A percentile compares a stretch with the other conserved stretches of the same genome.
Evolutionary conservation across 2,113 vertebrate species (phyloP).

Genomic region (Anthoscopus minutus): DNA sequence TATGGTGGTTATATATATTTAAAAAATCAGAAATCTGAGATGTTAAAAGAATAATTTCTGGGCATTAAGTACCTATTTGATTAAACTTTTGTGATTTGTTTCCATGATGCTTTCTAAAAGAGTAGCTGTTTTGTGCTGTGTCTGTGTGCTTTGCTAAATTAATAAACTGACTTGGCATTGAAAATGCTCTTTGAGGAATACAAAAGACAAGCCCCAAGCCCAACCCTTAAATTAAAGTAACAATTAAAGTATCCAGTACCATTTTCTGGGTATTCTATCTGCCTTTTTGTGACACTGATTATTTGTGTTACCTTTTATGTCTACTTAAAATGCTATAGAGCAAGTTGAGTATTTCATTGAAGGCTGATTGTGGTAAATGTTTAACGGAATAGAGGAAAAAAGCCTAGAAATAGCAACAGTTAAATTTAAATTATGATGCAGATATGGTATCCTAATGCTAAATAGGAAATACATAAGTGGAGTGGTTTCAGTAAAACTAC

Average conservation of each 20-base stretch:
- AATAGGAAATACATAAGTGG: neutral
- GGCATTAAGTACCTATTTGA: slow-evolving; percentile 13
- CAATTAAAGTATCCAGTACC: neutral
- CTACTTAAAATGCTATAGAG: neutral
- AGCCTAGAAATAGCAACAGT: neutral
- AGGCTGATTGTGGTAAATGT: neutral
- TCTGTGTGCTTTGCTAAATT: neutral
- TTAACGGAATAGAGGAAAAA: neutral
- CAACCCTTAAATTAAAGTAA: neutral
- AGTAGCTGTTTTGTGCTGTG: neutral
- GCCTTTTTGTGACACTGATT: neutral
- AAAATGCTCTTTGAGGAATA: neutral
- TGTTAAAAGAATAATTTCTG: slow-evolving; percentile 34
- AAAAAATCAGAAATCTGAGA: slow-evolving; percentile 20
- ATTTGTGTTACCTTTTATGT: neutral
- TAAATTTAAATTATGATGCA: neutral
- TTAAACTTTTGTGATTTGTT: slow-evolving; percentile 15
- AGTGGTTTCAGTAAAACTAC: neutral
- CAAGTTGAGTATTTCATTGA: neutral
- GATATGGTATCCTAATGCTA: neutral
- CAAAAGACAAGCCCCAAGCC: neutral
- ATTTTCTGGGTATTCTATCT: neutral
- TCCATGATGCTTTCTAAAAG: neutral
- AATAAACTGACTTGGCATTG: neutral
- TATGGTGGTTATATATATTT: slow-evolving; percentile 21